Conservation (phyloP, 2,797 vertebrate genomes). For the Galagoides demidoff region DNA sequence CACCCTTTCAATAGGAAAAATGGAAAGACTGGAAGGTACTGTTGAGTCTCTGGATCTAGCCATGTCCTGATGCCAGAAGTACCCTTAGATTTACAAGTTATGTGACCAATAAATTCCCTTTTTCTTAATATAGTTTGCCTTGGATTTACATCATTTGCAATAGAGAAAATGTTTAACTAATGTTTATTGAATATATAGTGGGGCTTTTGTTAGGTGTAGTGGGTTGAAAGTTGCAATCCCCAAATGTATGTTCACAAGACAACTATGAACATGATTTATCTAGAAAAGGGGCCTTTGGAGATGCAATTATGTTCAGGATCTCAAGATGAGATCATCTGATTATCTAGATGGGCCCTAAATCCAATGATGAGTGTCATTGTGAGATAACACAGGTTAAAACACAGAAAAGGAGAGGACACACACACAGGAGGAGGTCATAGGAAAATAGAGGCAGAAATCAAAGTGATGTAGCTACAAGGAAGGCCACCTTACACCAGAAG, state of each 20-base stretch:
- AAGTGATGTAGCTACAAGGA: not conserved
- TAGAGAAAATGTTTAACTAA: constrained; percentile 32
- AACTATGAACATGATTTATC: not conserved
- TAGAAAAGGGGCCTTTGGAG: not conserved
- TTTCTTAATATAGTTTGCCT: constrained; percentile 10
- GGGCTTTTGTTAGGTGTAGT: not conserved
- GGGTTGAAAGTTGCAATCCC: not conserved
- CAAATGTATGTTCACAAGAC: not conserved
- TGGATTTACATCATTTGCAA: constrained; percentile 7
- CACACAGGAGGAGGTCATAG: not conserved
- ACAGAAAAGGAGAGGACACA: not conserved
- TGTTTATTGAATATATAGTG: constrained; percentile 12
- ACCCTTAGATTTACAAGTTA: constrained; percentile 14
- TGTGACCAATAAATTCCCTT: not conserved
- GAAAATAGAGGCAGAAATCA: not conserved
- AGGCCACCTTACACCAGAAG: not conserved
- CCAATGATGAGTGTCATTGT: not conserved
- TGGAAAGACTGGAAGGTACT: constrained; percentile 14
- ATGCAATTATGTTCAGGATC: not conserved
- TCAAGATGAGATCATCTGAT: constrained; percentile 11
- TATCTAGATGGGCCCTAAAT: not conserved
- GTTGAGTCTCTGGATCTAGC: not conserved
- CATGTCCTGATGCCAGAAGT: not conserved
- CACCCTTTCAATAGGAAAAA: not conserved
- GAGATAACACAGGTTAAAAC: not conserved